Evolutionary conservation across 2,113 vertebrate genomes (phyloP).

Genomic region (Leptobrachium leishanense): DNA sequence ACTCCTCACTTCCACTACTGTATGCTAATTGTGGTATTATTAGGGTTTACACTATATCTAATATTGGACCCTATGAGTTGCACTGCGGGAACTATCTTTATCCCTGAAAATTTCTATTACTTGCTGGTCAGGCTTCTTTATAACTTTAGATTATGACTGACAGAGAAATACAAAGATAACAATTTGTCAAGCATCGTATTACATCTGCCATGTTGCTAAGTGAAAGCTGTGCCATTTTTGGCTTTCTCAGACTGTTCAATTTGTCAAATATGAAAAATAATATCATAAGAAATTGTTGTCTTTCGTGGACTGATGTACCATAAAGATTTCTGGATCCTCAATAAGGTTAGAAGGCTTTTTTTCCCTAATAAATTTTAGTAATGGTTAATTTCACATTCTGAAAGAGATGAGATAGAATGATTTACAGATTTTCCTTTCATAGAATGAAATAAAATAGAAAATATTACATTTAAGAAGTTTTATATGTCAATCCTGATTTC

Average conservation of each 20-base stretch:
- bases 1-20: no score
- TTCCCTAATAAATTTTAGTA: background rate
- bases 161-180: background rate
- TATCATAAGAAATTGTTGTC: conserved; percentile 14
- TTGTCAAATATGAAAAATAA: background rate
- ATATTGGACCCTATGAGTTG: no score
- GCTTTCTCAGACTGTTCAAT: background rate
- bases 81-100: no score
- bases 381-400: background rate
- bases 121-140: background rate
- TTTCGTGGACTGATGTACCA: background rate
- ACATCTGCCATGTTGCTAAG: background rate
- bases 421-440: no score
- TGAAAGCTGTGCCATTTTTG: conserved; percentile 9
- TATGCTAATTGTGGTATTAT: no score
- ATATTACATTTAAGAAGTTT: no score
- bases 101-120: background rate
- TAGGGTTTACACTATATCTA: no score
- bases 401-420: background rate
- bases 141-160: background rate
- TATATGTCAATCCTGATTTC: no score
- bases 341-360: background rate
- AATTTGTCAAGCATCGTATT: background rate
- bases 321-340: background rate
- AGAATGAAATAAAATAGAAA: no score